Percentiles rank a stretch among this genome's conserved stretches.
phyloP scores from a whole-genome alignment of 2,888 invertebrate species.

The Euphydryas editha region DNA sequence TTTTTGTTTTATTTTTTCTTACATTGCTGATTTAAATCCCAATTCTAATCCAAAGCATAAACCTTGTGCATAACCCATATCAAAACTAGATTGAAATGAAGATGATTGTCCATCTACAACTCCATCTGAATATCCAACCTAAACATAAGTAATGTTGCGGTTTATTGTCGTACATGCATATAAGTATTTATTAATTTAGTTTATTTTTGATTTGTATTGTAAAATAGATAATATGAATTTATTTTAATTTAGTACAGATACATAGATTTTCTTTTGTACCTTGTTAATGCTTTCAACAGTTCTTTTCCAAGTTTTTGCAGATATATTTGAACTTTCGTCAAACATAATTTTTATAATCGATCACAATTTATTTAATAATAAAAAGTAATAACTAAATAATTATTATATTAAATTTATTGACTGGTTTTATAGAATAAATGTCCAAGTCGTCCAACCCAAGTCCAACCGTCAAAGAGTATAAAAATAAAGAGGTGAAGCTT shows the following conservation, averaged over 20 bases:
- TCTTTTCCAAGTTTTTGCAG: slow-evolving; percentile 60
- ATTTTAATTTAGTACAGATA: no score
- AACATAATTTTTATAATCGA: slow-evolving; percentile 44
- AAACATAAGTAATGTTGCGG: neutral
- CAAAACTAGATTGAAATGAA: slow-evolving; percentile 87
- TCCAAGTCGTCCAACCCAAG: no score
- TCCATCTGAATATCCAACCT: slow-evolving; percentile 89
- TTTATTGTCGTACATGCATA: neutral
- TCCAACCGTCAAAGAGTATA: no score
- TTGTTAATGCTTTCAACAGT: slow-evolving; percentile 59
- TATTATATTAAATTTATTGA: no score
- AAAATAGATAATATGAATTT: no score
- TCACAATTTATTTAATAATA: no score
- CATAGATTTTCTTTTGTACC: no score
- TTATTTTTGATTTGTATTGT: no score
- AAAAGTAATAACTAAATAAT: no score
- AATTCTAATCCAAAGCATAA: slow-evolving; percentile 84
- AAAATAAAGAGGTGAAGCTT: no score
- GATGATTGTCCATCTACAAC: slow-evolving; percentile 85
- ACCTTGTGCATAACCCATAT: slow-evolving; percentile 87
- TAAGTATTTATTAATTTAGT: neutral
- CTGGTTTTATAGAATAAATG: no score
- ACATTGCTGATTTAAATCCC: slow-evolving; percentile 63
- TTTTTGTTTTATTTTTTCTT: slow-evolving; percentile 35
- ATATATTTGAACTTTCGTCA: slow-evolving; percentile 57